Conservation (phyloP, 2,797 vertebrate species). For the Agapornis canus region DNA sequence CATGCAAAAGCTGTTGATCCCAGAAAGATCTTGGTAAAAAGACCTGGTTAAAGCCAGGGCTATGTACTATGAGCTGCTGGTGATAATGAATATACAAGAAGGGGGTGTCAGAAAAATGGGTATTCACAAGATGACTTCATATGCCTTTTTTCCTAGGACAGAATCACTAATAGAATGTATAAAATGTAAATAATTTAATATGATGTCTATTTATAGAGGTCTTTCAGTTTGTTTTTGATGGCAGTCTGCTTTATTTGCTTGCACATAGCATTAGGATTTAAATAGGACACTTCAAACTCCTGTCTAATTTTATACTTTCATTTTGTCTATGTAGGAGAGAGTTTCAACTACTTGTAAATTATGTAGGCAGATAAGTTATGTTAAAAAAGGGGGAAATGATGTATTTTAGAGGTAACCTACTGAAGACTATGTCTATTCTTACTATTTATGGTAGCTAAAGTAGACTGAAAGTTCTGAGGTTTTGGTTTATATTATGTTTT, state of each 20-base stretch:
- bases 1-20: neutral
- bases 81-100: neutral
- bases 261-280: neutral
- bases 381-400: neutral
- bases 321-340: neutral
- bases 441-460: neutral
- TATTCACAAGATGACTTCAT: neutral
- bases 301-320: neutral
- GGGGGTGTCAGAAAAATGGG: neutral
- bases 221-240: neutral
- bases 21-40: neutral
- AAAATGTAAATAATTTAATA: neutral
- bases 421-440: neutral
- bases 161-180: neutral
- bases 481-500: neutral
- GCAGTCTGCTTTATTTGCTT: neutral
- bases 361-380: neutral
- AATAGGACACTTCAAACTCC: neutral
- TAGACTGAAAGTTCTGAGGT: neutral
- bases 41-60: neutral
- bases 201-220: neutral
- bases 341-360: neutral
- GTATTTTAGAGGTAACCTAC: neutral
- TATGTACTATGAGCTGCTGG: neutral
- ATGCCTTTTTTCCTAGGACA: neutral